Base-by-base conservation (phyloP, 2,113 vertebrate species). In the Actenoides lindsayi region DNA sequence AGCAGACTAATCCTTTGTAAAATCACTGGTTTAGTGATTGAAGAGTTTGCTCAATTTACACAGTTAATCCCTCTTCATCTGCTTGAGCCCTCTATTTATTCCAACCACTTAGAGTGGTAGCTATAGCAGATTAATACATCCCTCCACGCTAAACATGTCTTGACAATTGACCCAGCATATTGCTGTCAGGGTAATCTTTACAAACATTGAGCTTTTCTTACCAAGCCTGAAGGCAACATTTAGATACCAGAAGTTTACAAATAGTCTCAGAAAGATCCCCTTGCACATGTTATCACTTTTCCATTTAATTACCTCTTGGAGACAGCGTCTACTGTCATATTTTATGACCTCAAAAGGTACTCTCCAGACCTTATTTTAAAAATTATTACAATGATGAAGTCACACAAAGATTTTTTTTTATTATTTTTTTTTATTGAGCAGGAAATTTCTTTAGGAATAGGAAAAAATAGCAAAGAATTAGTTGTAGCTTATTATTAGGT, bases 41-140 rank as follows among this genome's bases (percentile, higher is more conserved):
- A 98, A 97, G 98, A 98, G 98, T 99, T 98, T 98, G 98, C 97
- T 98, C 98, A 98, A 97, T 98, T 97, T 97, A 98, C 98, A 98
- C 96, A 98, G 97, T 98, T 98, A 98, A 99, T 98, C 98, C 98
- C 98, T 98, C 98, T 98, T 98, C 98, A 98, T 98, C 98, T 98
- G 96, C 94, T 96, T 98, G 98, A 98, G 97, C 97, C 98, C 78
- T 96, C 94, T 97, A 96, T 98, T 98, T 98, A 98, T 98, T 97
- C 97, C 97, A 96, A 82, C 92, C 98, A 97, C 97, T 97, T 92
- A 94, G 35, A 97, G 93, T 65, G 90, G 97, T 90, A 91, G 96
- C 97, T 83, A 53, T 56, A 95, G 96, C 98, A 98, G 98, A 98
- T 98, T 98, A 98, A 98, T 97, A 97, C 84, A 95, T 98, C 94